Base-by-base conservation (phyloP, 2,113 vertebrate genomes). In the Castor canadensis region DNA sequence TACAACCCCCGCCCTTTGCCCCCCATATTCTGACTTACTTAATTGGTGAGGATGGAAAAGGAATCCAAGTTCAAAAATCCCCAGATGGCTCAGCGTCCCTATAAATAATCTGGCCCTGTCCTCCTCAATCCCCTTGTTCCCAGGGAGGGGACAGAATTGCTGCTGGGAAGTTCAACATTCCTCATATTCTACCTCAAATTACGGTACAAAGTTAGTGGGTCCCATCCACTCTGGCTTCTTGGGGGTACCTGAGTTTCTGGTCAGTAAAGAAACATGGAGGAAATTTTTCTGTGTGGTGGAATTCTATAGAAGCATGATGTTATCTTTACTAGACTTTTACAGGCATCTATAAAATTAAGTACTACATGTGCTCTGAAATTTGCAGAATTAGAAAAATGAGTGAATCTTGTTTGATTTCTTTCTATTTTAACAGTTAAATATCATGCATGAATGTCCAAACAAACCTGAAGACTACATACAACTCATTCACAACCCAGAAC, bases 1-100 rank as follows among this genome's bases (percentile, higher is more conserved):
- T n/a, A n/a, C n/a, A n/a, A n/a, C n/a, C n/a, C n/a, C n/a, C n/a
- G n/a, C n/a, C n/a, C n/a, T n/a, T n/a, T n/a, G n/a, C n/a, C n/a
- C n/a, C n/a, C n/a, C n/a, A n/a, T n/a, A n/a, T n/a, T n/a, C n/a
- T n/a, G n/a, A n/a, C n/a, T n/a, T n/a, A 62, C 8, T 2, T 12
- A 62, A n/a, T 1, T 11, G 0, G 2, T n/a, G 3, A n/a, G 17
- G 60, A 11, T 20, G 28, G 4, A 67, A 38, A 19, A 49, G 47
- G 49, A 40, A 20, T 49, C n/a, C 12, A 5, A 87, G 43, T 40
- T 10, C 38, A 47, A 22, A 30, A 19, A 40, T 9, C 19, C 22
- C 6, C 19, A 0, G 3, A 22, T 6, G 40, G 38, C 43, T 66
- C 9, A 5, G 10, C 26, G 22, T n/a, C 26, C 38, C 38, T 24